A percentile compares a stretch with the other conserved stretches of the same genome.
Evolutionary conservation across 2,113 vertebrate genomes (phyloP).

Genomic region (Trogon melanurus): DNA sequence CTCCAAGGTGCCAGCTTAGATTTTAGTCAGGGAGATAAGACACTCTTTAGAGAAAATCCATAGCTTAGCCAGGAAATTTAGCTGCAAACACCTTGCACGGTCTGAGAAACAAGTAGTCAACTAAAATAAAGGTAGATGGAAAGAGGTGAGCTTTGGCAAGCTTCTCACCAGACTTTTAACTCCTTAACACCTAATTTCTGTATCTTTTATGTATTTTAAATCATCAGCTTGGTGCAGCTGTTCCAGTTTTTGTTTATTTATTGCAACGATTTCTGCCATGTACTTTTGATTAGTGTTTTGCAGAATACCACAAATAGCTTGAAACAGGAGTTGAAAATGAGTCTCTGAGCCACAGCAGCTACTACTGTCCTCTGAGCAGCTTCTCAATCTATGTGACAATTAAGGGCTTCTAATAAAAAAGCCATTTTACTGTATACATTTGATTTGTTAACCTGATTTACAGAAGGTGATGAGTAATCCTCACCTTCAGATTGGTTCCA

Average conservation of each 20-base stretch:
- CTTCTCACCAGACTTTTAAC: not conserved
- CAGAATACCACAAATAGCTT: not conserved
- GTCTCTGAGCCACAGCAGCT: not conserved
- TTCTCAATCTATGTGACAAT: not conserved
- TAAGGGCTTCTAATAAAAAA: not conserved
- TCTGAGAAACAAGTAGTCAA: not conserved
- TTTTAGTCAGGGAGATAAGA: not conserved
- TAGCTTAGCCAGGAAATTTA: not conserved
- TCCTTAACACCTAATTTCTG: not conserved
- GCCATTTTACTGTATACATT: not conserved
- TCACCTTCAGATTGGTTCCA: not conserved
- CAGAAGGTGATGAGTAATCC: not conserved
- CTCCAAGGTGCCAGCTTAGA: not conserved
- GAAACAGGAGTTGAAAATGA: not conserved
- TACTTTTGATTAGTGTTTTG: not conserved
- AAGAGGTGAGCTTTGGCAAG: not conserved
- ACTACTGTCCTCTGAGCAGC: not conserved
- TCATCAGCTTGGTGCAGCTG: not conserved
- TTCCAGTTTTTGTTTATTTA: not conserved
- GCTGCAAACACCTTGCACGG: fast-evolving
- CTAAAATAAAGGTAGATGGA: not conserved
- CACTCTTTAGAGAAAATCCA: not conserved
- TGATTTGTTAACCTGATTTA: not conserved
- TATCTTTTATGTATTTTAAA: not conserved
- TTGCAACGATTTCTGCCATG: not conserved